Evolutionary conservation across 2,888 invertebrate species (phyloP).

Genomic region (Cryptophagus acutangulus): DNA sequence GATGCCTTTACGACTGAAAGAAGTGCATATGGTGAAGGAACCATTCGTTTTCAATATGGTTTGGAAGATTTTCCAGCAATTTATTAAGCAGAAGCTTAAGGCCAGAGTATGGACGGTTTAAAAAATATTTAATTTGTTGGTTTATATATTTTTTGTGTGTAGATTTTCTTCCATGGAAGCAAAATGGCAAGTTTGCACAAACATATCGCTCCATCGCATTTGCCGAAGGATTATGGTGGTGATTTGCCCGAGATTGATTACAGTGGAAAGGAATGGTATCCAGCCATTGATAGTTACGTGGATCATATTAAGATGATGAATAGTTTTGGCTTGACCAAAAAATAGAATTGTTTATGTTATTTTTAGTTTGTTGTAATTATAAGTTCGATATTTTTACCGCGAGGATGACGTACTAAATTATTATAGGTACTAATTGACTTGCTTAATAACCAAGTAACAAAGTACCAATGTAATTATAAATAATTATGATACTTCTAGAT

Average conservation of each 20-base stretch:
- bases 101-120: slow-evolving; percentile 57
- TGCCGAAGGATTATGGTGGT: slow-evolving; percentile 76
- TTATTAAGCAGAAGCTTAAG: slow-evolving; percentile 72
- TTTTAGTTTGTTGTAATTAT: too few relatives aligned
- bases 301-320: slow-evolving; percentile 67
- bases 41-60: slow-evolving; percentile 80
- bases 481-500: too few relatives aligned
- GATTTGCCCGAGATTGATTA: slow-evolving; percentile 70
- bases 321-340: too few relatives aligned
- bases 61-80: slow-evolving; percentile 80
- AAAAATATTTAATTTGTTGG: slow-evolving; percentile 1
- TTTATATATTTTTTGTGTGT: slow-evolving; percentile 33
- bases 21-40: slow-evolving; percentile 81
- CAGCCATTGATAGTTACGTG: slow-evolving; percentile 58
- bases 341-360: too few relatives aligned
- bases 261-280: slow-evolving; percentile 72
- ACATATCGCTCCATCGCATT: slow-evolving; percentile 60
- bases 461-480: too few relatives aligned
- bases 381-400: too few relatives aligned
- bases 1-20: slow-evolving; percentile 78
- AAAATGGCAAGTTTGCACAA: slow-evolving; percentile 74
- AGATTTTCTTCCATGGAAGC: slow-evolving; percentile 79
- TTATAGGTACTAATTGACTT: too few relatives aligned
- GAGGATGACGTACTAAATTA: too few relatives aligned
- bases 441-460: too few relatives aligned